Evolutionary conservation across 2,113 vertebrate genomes (phyloP).

Genomic region (Gavia stellata): DNA sequence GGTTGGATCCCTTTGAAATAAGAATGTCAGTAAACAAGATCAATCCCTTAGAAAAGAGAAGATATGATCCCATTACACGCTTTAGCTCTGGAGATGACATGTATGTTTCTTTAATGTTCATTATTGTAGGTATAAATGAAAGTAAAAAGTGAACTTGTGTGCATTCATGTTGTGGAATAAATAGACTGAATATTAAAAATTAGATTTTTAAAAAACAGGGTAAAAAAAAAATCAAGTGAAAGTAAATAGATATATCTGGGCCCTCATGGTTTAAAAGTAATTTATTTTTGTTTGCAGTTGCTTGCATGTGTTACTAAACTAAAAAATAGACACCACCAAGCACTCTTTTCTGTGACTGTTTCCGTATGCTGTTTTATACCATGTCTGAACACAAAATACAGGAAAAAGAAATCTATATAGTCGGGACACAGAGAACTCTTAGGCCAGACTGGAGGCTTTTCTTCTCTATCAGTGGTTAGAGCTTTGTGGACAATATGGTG

Average conservation of each 20-base stretch:
- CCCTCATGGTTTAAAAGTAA: neutral
- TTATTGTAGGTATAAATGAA: neutral
- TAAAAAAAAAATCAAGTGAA: neutral
- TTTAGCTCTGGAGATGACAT: neutral
- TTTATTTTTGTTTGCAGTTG: neutral
- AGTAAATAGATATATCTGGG: neutral
- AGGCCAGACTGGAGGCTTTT: neutral
- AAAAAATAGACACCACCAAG: neutral
- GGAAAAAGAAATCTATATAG: neutral
- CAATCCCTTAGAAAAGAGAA: neutral
- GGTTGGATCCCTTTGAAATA: neutral
- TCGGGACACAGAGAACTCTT: neutral
- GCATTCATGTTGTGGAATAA: neutral
- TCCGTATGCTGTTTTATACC: neutral
- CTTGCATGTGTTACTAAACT: neutral
- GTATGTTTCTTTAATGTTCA: neutral
- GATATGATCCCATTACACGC: neutral
- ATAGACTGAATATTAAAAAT: neutral
- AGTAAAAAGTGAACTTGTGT: neutral
- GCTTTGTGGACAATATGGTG: neutral
- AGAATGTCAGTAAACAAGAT: neutral
- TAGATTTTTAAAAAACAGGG: neutral
- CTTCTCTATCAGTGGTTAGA: neutral
- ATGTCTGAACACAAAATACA: neutral
- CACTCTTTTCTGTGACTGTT: neutral